Evolutionary conservation across 2,797 vertebrate species (phyloP).

Genomic region (Cebuella pygmaea): DNA sequence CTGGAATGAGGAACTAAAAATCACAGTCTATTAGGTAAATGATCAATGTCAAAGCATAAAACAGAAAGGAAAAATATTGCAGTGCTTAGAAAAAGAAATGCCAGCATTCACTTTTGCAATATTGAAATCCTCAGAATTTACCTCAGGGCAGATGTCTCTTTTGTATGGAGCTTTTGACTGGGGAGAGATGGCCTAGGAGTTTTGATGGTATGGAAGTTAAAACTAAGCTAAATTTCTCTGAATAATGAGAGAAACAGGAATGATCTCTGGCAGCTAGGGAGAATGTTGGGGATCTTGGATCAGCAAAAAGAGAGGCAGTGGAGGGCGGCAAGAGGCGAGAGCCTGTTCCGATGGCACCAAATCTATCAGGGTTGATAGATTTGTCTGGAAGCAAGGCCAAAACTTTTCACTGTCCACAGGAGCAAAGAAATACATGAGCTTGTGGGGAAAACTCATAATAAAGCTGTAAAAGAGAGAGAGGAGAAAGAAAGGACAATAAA

Average conservation of each 20-base stretch:
- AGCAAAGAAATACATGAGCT: neutral
- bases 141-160: neutral
- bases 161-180: neutral
- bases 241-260: neutral
- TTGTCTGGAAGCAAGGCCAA: neutral
- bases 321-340: neutral
- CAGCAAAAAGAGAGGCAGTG: neutral
- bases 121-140: neutral
- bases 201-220: neutral
- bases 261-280: neutral
- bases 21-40: neutral
- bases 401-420: neutral
- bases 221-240: neutral
- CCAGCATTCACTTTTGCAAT: neutral
- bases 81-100: neutral
- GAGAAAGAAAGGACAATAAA: neutral
- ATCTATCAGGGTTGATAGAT: neutral
- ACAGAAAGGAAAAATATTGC: neutral
- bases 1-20: neutral
- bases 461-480: accelerated
- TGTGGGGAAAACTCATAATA: neutral
- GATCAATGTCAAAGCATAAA: neutral
- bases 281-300: neutral
- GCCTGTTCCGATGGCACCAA: neutral
- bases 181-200: neutral